Percentiles rank a stretch among this genome's conserved stretches.
Conservation (phyloP, 1,140 invertebrate genomes). For the Bombus pyrosoma region DNA sequence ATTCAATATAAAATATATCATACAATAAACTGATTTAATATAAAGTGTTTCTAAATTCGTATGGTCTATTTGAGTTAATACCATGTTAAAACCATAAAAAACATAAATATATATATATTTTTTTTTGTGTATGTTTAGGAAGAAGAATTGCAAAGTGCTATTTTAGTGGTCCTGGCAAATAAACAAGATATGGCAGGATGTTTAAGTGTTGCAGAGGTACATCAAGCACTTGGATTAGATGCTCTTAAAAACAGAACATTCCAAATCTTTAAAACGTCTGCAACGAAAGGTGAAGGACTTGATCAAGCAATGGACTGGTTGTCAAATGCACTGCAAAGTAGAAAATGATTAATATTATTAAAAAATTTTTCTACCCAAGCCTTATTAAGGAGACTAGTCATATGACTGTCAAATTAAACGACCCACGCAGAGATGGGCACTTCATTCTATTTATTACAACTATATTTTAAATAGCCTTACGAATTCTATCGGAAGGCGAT, state of each 20-base stretch:
- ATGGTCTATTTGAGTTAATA: background rate
- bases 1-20: background rate
- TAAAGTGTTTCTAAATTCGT: background rate
- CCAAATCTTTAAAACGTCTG: conserved; percentile 99
- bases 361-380: conserved; percentile 64
- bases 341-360: conserved; percentile 86
- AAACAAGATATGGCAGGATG: conserved; percentile 99
- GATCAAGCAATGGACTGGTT: conserved; percentile 99
- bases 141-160: conserved; percentile 97
- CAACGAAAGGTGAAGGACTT: conserved; percentile 98
- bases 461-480: conserved; percentile 65
- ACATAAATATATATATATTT: conserved; percentile 13
- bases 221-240: conserved; percentile 97
- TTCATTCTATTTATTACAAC: conserved; percentile 66
- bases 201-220: conserved; percentile 97
- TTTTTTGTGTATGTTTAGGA: conserved; percentile 86
- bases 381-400: conserved; percentile 77
- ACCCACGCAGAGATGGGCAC: conserved; percentile 23
- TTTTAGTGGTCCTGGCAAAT: conserved; percentile 98
- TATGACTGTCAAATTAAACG: conserved; percentile 71
- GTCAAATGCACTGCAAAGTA: conserved; percentile 92
- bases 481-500: conserved; percentile 44
- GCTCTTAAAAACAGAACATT: conserved; percentile 98
- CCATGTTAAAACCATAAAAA: background rate
- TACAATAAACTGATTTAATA: background rate